phyloP scores from a whole-genome alignment of 2,113 vertebrate species.

The Climacteris rufus region DNA sequence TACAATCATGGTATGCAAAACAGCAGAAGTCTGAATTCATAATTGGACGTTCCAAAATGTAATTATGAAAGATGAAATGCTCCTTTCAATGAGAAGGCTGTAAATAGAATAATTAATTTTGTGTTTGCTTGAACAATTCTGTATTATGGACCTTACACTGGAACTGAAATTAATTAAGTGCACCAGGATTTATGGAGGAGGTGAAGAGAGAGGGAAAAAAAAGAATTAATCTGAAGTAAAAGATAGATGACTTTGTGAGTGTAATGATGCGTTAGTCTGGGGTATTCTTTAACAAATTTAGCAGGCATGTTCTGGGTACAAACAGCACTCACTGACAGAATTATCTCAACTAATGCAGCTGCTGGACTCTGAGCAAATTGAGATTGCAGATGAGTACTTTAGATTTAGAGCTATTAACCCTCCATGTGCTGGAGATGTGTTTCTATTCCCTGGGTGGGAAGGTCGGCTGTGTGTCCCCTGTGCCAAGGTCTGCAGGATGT shows the following conservation, averaged over 20 bases:
- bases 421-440: not conserved
- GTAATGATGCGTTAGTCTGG: constrained; percentile 92
- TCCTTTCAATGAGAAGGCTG: constrained; percentile 97
- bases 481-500: not conserved
- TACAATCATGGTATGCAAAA: constrained; percentile 76
- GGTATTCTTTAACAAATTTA: constrained; percentile 95
- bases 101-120: constrained; percentile 99
- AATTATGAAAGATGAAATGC: constrained; percentile 99
- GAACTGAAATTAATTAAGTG: constrained; percentile 99
- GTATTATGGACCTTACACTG: constrained; percentile 95
- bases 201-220: constrained; percentile 90
- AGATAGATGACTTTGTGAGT: constrained; percentile 97
- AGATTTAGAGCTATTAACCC: constrained; percentile 66
- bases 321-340: constrained; percentile 85
- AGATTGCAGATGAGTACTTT: constrained; percentile 62
- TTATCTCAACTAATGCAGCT: constrained; percentile 90
- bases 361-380: constrained; percentile 82
- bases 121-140: constrained; percentile 99
- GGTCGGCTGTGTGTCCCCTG: not conserved
- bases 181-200: constrained; percentile 99
- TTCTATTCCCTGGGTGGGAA: not conserved
- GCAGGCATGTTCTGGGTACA: constrained; percentile 83
- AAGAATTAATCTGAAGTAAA: constrained; percentile 97
- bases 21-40: constrained; percentile 85
- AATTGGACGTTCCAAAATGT: constrained; percentile 97